Conservation (phyloP, 2,797 vertebrate genomes). For the Mastacembelus armatus region DNA sequence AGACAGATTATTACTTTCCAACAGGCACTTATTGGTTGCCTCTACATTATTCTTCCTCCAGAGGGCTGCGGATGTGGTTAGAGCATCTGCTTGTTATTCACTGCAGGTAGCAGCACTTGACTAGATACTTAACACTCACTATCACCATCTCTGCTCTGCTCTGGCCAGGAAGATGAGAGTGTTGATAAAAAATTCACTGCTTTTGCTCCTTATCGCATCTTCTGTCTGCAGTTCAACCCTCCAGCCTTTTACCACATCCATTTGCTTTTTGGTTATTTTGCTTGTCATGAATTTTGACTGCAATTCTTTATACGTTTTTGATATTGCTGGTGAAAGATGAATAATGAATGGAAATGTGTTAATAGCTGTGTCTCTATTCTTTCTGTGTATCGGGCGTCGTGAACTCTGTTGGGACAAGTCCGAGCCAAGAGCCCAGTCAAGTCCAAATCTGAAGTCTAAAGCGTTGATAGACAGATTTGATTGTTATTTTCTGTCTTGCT, state of each 20-base stretch:
- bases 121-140: slow-evolving; percentile 49
- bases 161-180: slow-evolving; percentile 39
- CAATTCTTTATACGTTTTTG: neutral
- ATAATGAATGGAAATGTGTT: neutral
- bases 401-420: neutral
- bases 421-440: too few relatives aligned
- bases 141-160: slow-evolving; percentile 35
- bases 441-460: neutral
- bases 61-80: slow-evolving; percentile 26
- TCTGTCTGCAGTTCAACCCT: neutral
- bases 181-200: slow-evolving; percentile 41
- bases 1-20: slow-evolving; percentile 47
- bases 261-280: neutral
- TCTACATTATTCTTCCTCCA: slow-evolving; percentile 22
- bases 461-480: neutral
- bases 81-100: slow-evolving; percentile 61
- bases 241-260: neutral
- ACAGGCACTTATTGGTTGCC: neutral
- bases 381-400: neutral
- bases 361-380: neutral
- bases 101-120: slow-evolving; percentile 44
- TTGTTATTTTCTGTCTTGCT: neutral
- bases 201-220: slow-evolving; percentile 21
- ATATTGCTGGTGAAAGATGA: neutral
- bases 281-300: neutral